Conservation (phyloP, 2,113 vertebrate genomes). For the Epinephelus lanceolatus region DNA sequence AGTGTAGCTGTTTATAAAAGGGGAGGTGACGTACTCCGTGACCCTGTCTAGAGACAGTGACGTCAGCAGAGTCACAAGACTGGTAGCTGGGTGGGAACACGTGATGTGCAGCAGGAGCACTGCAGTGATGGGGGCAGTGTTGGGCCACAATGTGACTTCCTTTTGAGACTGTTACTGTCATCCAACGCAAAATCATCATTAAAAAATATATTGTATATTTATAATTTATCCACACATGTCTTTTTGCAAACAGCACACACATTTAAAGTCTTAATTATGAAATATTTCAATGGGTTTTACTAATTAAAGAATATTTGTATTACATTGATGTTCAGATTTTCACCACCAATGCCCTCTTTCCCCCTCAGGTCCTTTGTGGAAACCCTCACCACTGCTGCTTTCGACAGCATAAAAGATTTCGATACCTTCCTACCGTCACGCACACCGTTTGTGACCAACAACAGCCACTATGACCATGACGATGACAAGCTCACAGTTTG, state of each 20-base stretch:
- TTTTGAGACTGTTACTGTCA: not conserved
- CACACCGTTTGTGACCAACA: constrained; percentile 75
- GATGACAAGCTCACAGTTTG: constrained; percentile 93
- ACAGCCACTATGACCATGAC: constrained; percentile 88
- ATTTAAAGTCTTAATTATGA: too few species aligned
- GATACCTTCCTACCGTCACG: constrained; percentile 65
- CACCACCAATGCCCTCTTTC: not conserved
- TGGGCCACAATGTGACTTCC: not conserved
- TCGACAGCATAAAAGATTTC: constrained; percentile 84
- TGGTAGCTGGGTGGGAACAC: constrained; percentile 6
- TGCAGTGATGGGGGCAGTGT: constrained; percentile 65
- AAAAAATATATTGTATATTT: too few species aligned
- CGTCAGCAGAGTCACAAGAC: constrained; percentile 61
- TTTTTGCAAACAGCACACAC: not conserved
- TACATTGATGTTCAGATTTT: not conserved
- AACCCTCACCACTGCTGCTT: constrained; percentile 93
- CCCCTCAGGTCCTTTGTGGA: constrained; percentile 88
- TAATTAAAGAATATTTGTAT: not conserved
- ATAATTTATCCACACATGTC: not conserved
- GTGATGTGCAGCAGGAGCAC: constrained; percentile 31
- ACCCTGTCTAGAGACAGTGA: not conserved
- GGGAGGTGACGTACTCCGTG: not conserved
- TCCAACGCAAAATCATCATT: too few species aligned
- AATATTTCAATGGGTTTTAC: too few species aligned
- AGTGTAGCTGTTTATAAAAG: not conserved